Percentiles rank a stretch among this genome's conserved stretches.
Conservation (phyloP, 2,888 invertebrate species). For the Luperina testacea region DNA sequence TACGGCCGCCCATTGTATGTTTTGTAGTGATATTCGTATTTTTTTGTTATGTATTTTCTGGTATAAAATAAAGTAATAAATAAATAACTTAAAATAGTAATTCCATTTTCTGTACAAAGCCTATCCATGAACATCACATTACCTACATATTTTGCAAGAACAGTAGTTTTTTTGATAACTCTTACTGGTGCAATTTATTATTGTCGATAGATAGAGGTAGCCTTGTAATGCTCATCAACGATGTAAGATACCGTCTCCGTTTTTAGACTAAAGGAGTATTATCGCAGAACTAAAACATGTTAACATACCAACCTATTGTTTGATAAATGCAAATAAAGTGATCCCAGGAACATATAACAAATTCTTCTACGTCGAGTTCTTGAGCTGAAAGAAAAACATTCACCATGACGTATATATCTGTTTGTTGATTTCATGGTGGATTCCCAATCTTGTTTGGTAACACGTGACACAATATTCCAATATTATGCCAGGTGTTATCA, state of each 20-base stretch:
- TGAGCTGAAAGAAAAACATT: slow-evolving; percentile 67
- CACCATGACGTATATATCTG: not conserved
- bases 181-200: no score
- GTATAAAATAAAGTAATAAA: no score
- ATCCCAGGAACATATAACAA: slow-evolving; percentile 78
- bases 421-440: not conserved
- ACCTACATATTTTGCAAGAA: not conserved
- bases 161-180: not conserved
- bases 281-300: not conserved
- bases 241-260: not conserved
- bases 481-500: no score
- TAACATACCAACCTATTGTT: slow-evolving; percentile 66
- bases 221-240: no score
- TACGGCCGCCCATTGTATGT: no score
- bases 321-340: slow-evolving; percentile 76
- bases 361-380: slow-evolving; percentile 71
- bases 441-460: not conserved
- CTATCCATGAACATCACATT: not conserved
- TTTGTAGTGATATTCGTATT: no score
- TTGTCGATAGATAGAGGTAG: no score
- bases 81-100: no score
- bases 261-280: not conserved
- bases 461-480: not conserved
- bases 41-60: no score
- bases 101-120: not conserved